Evolutionary conservation across 2,797 vertebrate species (phyloP).

Genomic region (Calcarius lapponicus): DNA sequence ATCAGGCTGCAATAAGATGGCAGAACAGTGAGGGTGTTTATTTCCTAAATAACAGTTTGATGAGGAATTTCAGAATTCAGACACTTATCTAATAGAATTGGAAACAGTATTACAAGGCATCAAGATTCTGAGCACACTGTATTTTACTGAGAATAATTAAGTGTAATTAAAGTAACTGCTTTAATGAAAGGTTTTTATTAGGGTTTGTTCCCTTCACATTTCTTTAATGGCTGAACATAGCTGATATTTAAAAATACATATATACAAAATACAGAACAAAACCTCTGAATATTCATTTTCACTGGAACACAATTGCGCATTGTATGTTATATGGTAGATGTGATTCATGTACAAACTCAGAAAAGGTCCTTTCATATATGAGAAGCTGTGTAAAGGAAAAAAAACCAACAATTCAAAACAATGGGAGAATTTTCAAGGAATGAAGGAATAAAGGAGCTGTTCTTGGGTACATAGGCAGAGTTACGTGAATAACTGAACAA

Average conservation of each 20-base stretch:
- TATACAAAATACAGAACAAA: not conserved
- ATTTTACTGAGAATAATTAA: constrained; percentile 17
- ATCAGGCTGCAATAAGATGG: not conserved
- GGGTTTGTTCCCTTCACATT: not conserved
- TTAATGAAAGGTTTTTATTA: not conserved
- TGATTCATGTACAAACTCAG: not conserved
- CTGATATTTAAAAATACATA: not conserved
- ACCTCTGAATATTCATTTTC: not conserved
- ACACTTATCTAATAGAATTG: not conserved
- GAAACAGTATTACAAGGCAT: not conserved
- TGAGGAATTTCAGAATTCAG: not conserved
- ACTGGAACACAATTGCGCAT: not conserved
- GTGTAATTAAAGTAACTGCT: not conserved
- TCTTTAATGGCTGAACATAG: not conserved
- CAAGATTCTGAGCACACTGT: not conserved
- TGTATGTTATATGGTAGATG: not conserved
- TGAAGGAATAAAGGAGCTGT: not conserved
- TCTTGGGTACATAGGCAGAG: not conserved
- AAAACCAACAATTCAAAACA: not conserved
- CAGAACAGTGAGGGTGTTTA: not conserved
- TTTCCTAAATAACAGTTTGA: not conserved
- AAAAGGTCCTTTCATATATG: not conserved
- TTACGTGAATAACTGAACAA: not conserved
- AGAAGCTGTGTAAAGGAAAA: not conserved
- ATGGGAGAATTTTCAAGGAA: not conserved